Percentiles rank a stretch among this genome's conserved stretches.
These are phyloP conservation scores for Tenualosa thibaudeaui DNA, from an alignment of 2,797 vertebrate species.

Conservation along the genomic window DNA sequence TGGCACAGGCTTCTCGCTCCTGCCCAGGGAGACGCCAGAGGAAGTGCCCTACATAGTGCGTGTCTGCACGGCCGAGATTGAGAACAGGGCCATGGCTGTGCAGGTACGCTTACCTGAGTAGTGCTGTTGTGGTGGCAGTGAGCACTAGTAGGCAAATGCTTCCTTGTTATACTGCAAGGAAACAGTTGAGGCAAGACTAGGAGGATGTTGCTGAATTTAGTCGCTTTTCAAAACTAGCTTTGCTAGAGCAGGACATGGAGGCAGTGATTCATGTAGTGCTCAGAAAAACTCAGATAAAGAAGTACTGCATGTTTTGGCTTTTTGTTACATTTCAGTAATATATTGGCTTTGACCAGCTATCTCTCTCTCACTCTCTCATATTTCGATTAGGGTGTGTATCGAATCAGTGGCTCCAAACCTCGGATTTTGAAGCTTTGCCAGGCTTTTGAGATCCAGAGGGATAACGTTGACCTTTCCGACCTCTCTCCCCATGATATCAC, in stretches of 20 bases:
- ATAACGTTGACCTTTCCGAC: constrained; percentile 86
- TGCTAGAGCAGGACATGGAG: neutral
- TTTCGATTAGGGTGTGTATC: constrained; percentile 84
- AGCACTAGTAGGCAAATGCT: neutral
- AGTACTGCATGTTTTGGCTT: neutral
- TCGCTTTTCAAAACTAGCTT: neutral
- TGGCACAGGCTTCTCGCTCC: constrained; percentile 77
- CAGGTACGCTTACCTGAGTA: constrained; percentile 71
- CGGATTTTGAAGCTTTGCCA: constrained; percentile 89
- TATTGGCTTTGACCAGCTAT: neutral
- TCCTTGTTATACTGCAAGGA: neutral
- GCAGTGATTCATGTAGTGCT: neutral
- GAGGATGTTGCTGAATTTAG: neutral
- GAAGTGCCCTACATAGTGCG: constrained; percentile 85
- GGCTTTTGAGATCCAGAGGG: constrained; percentile 84
- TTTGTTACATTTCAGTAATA: neutral
- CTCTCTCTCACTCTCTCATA: constrained; percentile 26
- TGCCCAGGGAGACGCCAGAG: constrained; percentile 75
- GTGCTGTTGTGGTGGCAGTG: neutral
- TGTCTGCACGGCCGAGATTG: constrained; percentile 86
- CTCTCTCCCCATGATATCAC: constrained; percentile 91
- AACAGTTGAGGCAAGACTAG: neutral
- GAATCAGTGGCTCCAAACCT: constrained; percentile 88
- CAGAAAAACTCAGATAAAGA: neutral
- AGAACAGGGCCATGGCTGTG: constrained; percentile 81